These are phyloP conservation scores for Silurus lanzhouensis DNA, from an alignment of 2,797 vertebrate species.

Conservation along the genomic window DNA sequence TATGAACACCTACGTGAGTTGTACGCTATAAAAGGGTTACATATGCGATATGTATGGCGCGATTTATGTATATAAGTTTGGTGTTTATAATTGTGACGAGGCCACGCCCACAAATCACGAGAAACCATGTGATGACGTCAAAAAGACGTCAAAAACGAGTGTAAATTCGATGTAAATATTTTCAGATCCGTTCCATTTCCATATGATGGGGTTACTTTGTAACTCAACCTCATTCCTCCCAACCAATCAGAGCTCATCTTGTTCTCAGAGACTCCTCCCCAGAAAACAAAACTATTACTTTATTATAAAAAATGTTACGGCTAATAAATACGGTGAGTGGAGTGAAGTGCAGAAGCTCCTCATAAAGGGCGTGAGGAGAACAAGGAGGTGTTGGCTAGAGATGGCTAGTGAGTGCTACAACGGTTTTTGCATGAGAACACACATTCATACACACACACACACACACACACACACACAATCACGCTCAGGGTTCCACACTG, in stretches of 20 bases:
- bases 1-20: not conserved
- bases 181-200: not conserved
- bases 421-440: conserved; percentile 60
- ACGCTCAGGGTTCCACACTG: conserved; percentile 33
- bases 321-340: conserved; percentile 30
- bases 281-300: conserved; percentile 30
- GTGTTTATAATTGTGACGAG: not conserved
- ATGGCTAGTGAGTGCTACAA: conserved; percentile 77
- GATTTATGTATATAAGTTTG: not conserved
- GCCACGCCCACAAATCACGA: not conserved
- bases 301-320: not conserved
- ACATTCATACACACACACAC: conserved; percentile 47
- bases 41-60: not conserved
- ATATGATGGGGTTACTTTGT: not conserved
- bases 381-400: conserved; percentile 54
- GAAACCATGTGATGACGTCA: not conserved
- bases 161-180: no score
- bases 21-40: not conserved
- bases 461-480: conserved; percentile 55
- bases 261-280: not conserved
- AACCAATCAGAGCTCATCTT: not conserved
- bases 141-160: no score
- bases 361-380: not conserved
- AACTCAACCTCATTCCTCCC: not conserved
- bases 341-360: not conserved